Conservation (phyloP, 2,113 vertebrate species). For the Tringa solitaria region DNA sequence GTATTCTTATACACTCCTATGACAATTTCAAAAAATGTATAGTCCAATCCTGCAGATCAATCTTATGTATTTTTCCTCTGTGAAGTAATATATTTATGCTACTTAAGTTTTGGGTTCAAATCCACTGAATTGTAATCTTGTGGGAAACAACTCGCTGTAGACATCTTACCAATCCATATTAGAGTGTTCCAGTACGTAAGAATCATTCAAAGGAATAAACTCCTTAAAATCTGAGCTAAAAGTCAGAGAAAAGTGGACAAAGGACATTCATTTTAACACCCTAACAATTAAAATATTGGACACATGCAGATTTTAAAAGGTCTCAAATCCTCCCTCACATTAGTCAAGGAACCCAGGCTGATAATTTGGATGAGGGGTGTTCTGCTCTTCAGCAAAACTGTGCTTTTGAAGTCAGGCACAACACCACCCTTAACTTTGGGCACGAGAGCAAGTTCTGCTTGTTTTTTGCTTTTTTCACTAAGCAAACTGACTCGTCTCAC, state of each 20-base stretch:
- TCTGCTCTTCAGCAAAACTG: background rate
- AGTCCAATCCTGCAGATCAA: background rate
- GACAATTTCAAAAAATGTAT: background rate
- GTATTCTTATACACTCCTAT: background rate
- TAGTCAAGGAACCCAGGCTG: background rate
- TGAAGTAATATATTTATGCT: conserved; percentile 32
- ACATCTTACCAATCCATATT: background rate
- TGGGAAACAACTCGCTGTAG: background rate
- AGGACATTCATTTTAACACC: background rate
- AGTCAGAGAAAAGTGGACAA: background rate
- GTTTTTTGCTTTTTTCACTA: background rate
- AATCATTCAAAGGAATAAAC: background rate
- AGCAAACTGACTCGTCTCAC: background rate
- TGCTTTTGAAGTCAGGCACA: background rate
- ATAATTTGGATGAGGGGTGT: background rate
- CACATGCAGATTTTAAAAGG: background rate
- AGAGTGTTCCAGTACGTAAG: background rate
- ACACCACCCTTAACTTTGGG: background rate
- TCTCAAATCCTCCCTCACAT: background rate
- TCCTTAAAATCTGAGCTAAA: background rate
- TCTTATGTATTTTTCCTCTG: conserved; percentile 18
- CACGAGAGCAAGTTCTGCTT: background rate
- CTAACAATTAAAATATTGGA: background rate
- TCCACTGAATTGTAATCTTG: background rate
- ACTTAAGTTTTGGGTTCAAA: background rate